A percentile compares a stretch with the other conserved stretches of the same genome.
Evolutionary conservation across 1,140 invertebrate species (phyloP).

Genomic region (Cylas formicarius): DNA sequence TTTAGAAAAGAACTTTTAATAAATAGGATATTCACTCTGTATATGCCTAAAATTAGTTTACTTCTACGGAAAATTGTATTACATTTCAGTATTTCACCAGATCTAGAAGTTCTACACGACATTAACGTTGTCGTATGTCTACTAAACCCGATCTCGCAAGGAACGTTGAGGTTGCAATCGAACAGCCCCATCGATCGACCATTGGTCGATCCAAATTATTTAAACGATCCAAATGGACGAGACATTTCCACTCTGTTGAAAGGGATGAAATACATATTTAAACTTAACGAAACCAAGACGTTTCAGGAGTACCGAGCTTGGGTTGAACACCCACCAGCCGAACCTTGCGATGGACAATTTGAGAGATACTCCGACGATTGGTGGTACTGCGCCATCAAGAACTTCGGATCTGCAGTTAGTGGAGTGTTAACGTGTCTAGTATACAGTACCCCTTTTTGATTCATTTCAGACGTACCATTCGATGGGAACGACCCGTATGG

Average conservation of each 20-base stretch:
- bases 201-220: constrained; percentile 70
- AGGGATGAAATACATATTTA: constrained; percentile 44
- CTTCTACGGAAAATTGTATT: no score
- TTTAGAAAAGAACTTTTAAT: no score
- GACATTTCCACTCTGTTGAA: constrained; percentile 42
- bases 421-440: no score
- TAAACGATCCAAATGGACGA: constrained; percentile 52
- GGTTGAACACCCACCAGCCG: not conserved
- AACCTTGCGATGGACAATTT: constrained; percentile 6
- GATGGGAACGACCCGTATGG: constrained; percentile 54
- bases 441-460: no score
- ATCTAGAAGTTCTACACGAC: constrained; percentile 19
- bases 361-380: constrained; percentile 8
- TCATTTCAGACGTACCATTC: constrained; percentile 42
- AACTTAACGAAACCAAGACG: constrained; percentile 42
- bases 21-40: no score
- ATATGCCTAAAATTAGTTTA: no score
- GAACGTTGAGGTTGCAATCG: constrained; percentile 58
- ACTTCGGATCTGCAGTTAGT: constrained; percentile 1
- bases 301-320: constrained; percentile 45
- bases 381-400: constrained; percentile 14
- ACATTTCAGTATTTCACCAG: not conserved
- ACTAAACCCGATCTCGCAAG: constrained; percentile 65
- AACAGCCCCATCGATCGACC: constrained; percentile 70
- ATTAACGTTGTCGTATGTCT: constrained; percentile 44